phyloP scores from a whole-genome alignment of 1,140 invertebrate species.

The Octopus sinensis region DNA sequence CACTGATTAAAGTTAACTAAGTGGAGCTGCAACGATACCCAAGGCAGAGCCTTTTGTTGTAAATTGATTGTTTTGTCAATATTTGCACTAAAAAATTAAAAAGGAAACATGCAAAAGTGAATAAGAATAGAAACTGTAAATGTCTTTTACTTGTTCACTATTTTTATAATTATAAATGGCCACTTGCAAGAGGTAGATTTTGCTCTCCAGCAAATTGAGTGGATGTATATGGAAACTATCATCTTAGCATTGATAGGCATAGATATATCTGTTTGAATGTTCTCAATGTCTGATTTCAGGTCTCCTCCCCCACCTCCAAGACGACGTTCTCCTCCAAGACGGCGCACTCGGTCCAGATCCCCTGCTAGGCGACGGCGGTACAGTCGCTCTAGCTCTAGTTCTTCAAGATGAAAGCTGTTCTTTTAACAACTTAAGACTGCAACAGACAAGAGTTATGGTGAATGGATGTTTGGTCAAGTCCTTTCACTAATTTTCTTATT shows the following conservation, averaged over 20 bases:
- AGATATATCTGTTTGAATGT: constrained; percentile 2
- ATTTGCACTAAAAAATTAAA: too few relatives aligned
- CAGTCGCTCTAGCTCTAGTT: constrained; percentile 66
- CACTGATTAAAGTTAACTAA: too few relatives aligned
- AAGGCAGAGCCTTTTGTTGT: too few relatives aligned
- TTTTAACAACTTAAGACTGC: too few relatives aligned
- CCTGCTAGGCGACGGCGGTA: constrained; percentile 70
- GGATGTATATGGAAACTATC: neutral
- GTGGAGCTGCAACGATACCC: too few relatives aligned
- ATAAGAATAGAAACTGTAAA: too few relatives aligned
- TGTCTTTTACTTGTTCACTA: too few relatives aligned
- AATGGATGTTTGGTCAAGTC: too few relatives aligned
- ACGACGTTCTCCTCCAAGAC: constrained; percentile 65
- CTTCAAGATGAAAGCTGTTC: constrained; percentile 34
- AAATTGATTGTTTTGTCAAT: too few relatives aligned
- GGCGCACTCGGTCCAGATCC: constrained; percentile 63
- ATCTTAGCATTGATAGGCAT: neutral
- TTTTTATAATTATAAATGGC: neutral
- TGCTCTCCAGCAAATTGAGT: neutral
- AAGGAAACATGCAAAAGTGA: too few relatives aligned
- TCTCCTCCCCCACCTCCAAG: constrained; percentile 60
- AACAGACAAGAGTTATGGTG: too few relatives aligned
- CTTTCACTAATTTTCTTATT: too few relatives aligned
- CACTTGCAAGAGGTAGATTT: neutral
- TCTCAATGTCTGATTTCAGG: constrained; percentile 14